Evolutionary conservation across 37 sponge, comb jelly and placozoan genomes (phyloP), one percentile per base, ranked within the genome.

Genomic region (Lycopodina hypogea): DNA sequence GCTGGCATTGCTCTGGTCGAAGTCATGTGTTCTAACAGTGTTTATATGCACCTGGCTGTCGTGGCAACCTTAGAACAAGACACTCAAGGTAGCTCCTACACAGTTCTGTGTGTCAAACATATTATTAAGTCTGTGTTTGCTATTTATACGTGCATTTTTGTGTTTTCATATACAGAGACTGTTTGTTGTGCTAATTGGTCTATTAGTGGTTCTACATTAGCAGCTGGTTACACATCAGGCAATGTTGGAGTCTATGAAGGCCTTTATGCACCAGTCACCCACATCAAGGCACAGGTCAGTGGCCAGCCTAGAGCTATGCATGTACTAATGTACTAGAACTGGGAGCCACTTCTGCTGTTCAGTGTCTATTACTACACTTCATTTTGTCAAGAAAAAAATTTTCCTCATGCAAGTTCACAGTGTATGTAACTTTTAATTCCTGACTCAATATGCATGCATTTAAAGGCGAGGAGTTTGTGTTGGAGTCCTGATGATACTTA

Each of bases 401-500:
- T n/a, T n/a, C n/a, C n/a, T n/a, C n/a, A n/a, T n/a, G n/a, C n/a
- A n/a, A n/a, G n/a, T n/a, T n/a, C n/a, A n/a, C n/a, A n/a, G n/a
- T n/a, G n/a, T n/a, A n/a, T n/a, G n/a, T n/a, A n/a, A n/a, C n/a
- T 3, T 42, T 23, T 45, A 4, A 18, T 71, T 40, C 71, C 50
- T 42, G 60, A 26, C 60, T 59, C 15, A 7, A 17, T 59, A 17
- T 59, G 60, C 12, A 26, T 67, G n/a, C n/a, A n/a, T n/a, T n/a
- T n/a, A 29, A n/a, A 78, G 79, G 64, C 41, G 33, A 72, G 35
- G 19, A 61, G 48, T 38, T 23, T 81, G 32, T 63, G 63, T 42
- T 81, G 82, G 82, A 81, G 82, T 72, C 74, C 82, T 64, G 74
- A 72, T 45, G 65, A 59, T 18, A 26, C 42, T 2, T 64, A 39